Percentiles rank a stretch among this genome's conserved stretches.
Evolutionary conservation across 2,888 invertebrate species (phyloP).

Genomic region (Pelosia muscerda): DNA sequence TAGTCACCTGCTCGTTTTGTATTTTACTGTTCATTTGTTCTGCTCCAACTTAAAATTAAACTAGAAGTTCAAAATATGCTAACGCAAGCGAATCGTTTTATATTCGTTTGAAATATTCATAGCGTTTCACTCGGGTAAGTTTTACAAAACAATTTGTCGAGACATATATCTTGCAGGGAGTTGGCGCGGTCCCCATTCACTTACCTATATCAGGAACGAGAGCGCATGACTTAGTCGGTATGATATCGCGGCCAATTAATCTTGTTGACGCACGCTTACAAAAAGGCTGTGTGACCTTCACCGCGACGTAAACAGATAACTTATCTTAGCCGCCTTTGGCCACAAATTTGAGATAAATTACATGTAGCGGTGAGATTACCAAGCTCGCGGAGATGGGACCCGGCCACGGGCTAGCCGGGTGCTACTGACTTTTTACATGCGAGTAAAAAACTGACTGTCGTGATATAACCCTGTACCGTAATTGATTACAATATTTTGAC

Average conservation of each 20-base stretch:
- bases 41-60: constrained; percentile 27
- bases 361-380: constrained; percentile 21
- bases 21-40: constrained; percentile 20
- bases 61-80: constrained; percentile 31
- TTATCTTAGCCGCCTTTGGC: constrained; percentile 32
- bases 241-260: constrained; percentile 52
- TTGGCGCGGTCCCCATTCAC: constrained; percentile 18
- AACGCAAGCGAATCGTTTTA: constrained; percentile 36
- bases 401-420: not conserved
- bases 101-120: constrained; percentile 45
- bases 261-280: constrained; percentile 52
- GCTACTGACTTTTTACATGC: constrained; percentile 8
- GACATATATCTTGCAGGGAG: constrained; percentile 21
- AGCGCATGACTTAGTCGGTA: constrained; percentile 19
- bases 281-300: constrained; percentile 49
- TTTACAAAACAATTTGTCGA: constrained; percentile 32
- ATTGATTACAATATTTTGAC: not conserved
- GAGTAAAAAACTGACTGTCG: constrained; percentile 3
- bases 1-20: constrained; percentile 15
- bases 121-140: constrained; percentile 24
- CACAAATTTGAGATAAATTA: constrained; percentile 45
- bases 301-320: constrained; percentile 41
- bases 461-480: not conserved
- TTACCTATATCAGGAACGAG: constrained; percentile 20
- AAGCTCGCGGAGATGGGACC: constrained; percentile 1